Conservation (phyloP, 2,888 invertebrate genomes). For the Pantelozetes paolii region DNA sequence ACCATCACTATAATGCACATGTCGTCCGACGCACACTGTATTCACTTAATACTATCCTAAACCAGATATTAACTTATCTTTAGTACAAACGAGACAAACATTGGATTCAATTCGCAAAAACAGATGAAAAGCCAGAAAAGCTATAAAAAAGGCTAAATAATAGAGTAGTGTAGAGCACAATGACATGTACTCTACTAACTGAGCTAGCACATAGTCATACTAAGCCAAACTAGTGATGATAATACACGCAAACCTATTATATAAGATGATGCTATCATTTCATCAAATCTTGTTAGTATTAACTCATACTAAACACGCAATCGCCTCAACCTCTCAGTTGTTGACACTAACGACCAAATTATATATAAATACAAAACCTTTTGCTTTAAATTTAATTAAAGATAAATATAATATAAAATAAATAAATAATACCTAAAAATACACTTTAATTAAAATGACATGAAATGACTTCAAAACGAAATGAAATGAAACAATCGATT, state of each 20-base stretch:
- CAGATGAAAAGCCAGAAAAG: not conserved
- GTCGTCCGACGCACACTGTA: constrained; percentile 18
- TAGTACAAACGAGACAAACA: constrained; percentile 6
- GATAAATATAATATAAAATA: no score
- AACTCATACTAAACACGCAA: constrained; percentile 24
- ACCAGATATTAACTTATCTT: constrained; percentile 32
- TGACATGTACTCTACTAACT: not conserved
- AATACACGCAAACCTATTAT: constrained; percentile 31
- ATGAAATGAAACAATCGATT: no score
- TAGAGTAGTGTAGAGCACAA: constrained; percentile 26
- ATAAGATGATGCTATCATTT: constrained; percentile 13
- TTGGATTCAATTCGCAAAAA: constrained; percentile 6
- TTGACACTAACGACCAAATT: constrained; percentile 13
- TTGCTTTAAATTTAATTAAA: not conserved
- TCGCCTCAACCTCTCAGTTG: constrained; percentile 6
- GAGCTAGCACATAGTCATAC: not conserved
- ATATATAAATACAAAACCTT: not conserved
- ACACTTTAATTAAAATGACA: no score
- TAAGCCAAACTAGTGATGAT: not conserved
- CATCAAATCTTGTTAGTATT: constrained; percentile 31
- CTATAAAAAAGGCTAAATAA: constrained; percentile 24
- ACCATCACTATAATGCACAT: constrained; percentile 32
- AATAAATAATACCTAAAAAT: no score
- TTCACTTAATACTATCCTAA: constrained; percentile 13
- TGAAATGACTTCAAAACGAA: no score